Evolutionary conservation across 1,140 invertebrate genomes (phyloP), one percentile per base, ranked within the genome.

Genomic region (Drosophila sp.): DNA sequence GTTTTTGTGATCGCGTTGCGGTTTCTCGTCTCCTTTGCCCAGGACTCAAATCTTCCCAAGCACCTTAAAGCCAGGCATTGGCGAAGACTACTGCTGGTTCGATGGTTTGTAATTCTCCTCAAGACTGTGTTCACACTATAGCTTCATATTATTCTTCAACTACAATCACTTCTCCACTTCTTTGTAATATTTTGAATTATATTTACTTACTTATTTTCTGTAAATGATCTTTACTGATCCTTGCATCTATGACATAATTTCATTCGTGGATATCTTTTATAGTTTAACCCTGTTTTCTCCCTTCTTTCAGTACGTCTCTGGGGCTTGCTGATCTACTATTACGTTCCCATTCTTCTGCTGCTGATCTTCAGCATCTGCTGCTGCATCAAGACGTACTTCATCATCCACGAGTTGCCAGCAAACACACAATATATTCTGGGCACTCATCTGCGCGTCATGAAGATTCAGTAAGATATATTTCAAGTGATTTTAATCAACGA

Each of bases 1-100:
- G 94, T 81, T 93, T 94, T 9, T 94, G 95, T 95, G 93, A 94
- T 29, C 80, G 94, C 14, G 92, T 94, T 34, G 43, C 93, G 9
- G 0, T 93, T 18, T 77, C 92, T 59, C 76, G 92, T 40, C 51
- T 92, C 7, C 54, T 93, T 91, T 13, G 93, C 94, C 79, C 94
- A 95, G 73, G 93, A 93, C 66, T 90, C 91, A 0, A 81, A 91
- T 11, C 38, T 94, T 7, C 93, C 93, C 0, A 72, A 83, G 11
- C 76, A 92, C 51, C 83, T 93, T 13, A 92, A 92, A 91, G 50
- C 94, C 94, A 0, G 92, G 92, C 2, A 93, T 95, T 59, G 94
- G 94, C 0, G 91, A 89, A 14, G 92, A 93, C 18, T 95, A 94
- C 79, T 91, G 90, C 70, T 95, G 94, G 94, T 95, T 95, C 69